phyloP scores from a whole-genome alignment of 2,113 vertebrate species.

The Rhegmatorhina hoffmannsi region DNA sequence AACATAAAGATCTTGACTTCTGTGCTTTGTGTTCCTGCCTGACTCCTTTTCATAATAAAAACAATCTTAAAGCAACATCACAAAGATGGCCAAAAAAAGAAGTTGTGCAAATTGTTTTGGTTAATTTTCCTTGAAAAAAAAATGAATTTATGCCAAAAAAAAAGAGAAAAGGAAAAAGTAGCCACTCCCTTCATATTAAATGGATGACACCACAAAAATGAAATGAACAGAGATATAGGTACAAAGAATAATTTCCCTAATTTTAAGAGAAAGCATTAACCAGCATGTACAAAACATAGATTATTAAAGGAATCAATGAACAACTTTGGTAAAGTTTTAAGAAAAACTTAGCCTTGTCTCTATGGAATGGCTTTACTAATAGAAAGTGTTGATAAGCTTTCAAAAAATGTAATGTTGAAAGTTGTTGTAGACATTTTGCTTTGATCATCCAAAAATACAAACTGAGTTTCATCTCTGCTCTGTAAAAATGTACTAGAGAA shows the following conservation, averaged over 20 bases:
- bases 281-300: background rate
- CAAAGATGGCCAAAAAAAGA: accelerated
- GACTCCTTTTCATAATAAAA: background rate
- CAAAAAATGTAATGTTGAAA: background rate
- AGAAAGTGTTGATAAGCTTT: background rate
- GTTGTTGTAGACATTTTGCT: background rate
- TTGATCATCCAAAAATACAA: background rate
- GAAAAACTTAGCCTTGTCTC: background rate
- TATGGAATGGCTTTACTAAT: background rate
- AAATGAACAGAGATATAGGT: background rate
- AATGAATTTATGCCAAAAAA: background rate
- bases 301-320: background rate
- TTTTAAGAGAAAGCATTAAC: background rate
- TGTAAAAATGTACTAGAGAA: background rate
- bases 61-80: background rate
- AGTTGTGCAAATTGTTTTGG: background rate
- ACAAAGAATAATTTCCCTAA: background rate
- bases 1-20: background rate
- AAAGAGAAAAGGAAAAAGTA: background rate
- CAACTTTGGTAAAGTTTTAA: background rate
- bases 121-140: background rate
- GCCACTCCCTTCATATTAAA: background rate
- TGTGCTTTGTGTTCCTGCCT: background rate
- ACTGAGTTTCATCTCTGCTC: background rate
- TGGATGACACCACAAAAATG: background rate